Percentiles rank a stretch among this genome's conserved stretches.
phyloP scores from a whole-genome alignment of 2,888 invertebrate species.

The Andrena trimmerana region DNA sequence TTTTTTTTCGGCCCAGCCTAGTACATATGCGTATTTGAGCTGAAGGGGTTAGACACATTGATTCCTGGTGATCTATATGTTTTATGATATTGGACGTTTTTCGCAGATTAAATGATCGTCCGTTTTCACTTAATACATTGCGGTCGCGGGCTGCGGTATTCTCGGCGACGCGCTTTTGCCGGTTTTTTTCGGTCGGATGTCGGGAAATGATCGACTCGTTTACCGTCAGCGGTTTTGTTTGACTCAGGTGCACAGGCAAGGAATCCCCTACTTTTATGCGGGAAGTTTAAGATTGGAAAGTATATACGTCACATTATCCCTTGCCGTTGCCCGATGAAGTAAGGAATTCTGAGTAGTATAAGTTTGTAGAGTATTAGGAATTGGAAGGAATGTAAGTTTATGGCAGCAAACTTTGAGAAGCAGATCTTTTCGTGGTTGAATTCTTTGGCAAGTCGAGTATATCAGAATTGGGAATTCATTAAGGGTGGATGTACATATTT shows the following conservation, averaged over 20 bases:
- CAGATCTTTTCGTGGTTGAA: too few relatives aligned
- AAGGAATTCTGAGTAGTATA: too few relatives aligned
- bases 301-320: not conserved
- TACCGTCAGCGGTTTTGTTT: constrained; percentile 28
- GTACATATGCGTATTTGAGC: too few relatives aligned
- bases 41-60: too few relatives aligned
- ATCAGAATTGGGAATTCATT: too few relatives aligned
- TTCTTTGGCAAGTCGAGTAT: too few relatives aligned
- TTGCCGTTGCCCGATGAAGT: not conserved
- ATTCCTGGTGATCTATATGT: not conserved
- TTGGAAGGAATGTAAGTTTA: too few relatives aligned
- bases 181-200: constrained; percentile 17
- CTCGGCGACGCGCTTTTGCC: constrained; percentile 7
- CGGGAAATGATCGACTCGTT: constrained; percentile 29
- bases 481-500: too few relatives aligned
- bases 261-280: not conserved
- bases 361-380: too few relatives aligned
- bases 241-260: constrained; percentile 12
- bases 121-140: constrained; percentile 27
- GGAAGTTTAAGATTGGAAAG: constrained; percentile 4
- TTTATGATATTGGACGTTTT: not conserved
- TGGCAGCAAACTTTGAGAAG: too few relatives aligned
- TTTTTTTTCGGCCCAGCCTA: too few relatives aligned
- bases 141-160: constrained; percentile 19
- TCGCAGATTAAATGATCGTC: not conserved